phyloP scores from a whole-genome alignment of 2,888 invertebrate species.

The Silvanus unidentatus region DNA sequence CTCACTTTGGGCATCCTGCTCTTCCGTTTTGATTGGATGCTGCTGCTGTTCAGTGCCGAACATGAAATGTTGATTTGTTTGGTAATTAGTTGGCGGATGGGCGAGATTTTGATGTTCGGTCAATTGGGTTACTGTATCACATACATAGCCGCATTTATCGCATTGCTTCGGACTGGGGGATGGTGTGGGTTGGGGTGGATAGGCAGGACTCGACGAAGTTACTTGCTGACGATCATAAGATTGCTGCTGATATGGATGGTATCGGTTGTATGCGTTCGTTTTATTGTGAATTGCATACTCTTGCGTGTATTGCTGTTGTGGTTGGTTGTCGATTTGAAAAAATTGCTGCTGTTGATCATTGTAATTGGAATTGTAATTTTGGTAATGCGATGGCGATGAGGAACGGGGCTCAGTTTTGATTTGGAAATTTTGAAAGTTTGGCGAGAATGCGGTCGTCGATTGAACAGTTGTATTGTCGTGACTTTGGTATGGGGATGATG shows the following conservation, averaged over 20 bases:
- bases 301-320: conserved; percentile 40
- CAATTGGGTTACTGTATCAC: conserved; percentile 67
- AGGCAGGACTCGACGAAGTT: conserved; percentile 50
- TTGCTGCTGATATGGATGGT: conserved; percentile 45
- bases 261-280: conserved; percentile 33
- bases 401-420: conserved; percentile 44
- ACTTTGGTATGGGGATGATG: conserved; percentile 61
- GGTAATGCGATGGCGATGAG: conserved; percentile 22
- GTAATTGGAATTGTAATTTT: conserved; percentile 25
- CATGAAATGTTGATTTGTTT: conserved; percentile 48
- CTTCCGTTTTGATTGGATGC: conserved; percentile 56
- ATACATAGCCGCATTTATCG: conserved; percentile 78
- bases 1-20: conserved; percentile 70
- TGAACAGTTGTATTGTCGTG: conserved; percentile 46
- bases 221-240: conserved; percentile 48
- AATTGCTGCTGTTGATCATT: conserved; percentile 30
- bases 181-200: conserved; percentile 63
- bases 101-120: conserved; percentile 69
- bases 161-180: conserved; percentile 71
- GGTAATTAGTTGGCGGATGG: conserved; percentile 53
- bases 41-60: conserved; percentile 47
- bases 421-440: conserved; percentile 40
- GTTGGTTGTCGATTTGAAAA: conserved; percentile 33
- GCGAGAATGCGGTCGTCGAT: conserved; percentile 45
- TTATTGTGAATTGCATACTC: conserved; percentile 39